phyloP scores from a whole-genome alignment of 2,888 invertebrate species.

The Diarsia rubi region DNA sequence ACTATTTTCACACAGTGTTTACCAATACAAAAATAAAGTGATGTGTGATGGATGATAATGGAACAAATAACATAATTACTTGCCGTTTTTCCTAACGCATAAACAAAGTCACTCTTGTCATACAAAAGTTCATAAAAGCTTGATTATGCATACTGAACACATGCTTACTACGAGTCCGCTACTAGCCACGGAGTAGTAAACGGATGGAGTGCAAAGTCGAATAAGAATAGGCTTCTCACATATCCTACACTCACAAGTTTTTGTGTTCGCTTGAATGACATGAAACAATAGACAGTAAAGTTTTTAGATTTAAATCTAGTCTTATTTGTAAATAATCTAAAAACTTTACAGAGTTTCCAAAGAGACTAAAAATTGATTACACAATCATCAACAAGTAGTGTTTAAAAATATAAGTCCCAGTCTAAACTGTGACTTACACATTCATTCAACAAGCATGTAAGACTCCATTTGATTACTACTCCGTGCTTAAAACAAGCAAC shows the following conservation, averaged over 20 bases:
- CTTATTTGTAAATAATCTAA: background rate
- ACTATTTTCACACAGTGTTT: constrained; percentile 20
- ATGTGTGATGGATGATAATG: constrained; percentile 22
- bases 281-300: background rate
- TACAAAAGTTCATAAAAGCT: constrained; percentile 43
- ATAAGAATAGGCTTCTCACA: background rate
- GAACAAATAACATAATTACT: constrained; percentile 26
- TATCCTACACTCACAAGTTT: background rate
- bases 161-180: constrained; percentile 21
- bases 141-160: constrained; percentile 55
- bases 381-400: background rate
- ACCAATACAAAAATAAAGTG: constrained; percentile 28
- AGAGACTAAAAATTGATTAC: too few relatives aligned
- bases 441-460: background rate
- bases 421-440: too few relatives aligned
- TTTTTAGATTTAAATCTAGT: background rate
- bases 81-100: constrained; percentile 2
- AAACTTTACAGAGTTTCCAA: background rate
- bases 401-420: background rate
- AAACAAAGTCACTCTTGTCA: constrained; percentile 41
- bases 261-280: background rate
- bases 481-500: constrained; percentile 21
- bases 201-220: constrained; percentile 13
- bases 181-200: constrained; percentile 27
- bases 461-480: constrained; percentile 42